phyloP scores from a whole-genome alignment of 2,797 vertebrate species.

The Lepidocolaptes lacrymiger region DNA sequence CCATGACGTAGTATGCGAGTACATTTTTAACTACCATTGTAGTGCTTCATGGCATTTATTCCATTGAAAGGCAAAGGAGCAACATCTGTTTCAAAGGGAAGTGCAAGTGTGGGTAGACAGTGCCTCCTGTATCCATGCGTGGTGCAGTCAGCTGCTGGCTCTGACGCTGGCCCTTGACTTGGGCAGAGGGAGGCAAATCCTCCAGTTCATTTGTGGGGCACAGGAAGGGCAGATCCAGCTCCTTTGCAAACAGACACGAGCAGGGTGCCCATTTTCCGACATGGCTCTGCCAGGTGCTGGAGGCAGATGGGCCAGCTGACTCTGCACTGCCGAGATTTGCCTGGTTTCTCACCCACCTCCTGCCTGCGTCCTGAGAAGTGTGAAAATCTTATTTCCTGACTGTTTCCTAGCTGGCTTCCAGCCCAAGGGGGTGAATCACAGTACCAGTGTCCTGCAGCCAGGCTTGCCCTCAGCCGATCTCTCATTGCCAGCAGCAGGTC shows the following conservation, averaged over 20 bases:
- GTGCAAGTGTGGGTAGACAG: neutral
- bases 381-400: slow-evolving; percentile 1
- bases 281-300: neutral
- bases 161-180: neutral
- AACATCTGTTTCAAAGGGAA: neutral
- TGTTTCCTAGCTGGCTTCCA: neutral
- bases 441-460: neutral
- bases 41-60: neutral
- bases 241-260: neutral
- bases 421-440: neutral
- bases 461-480: neutral
- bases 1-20: neutral
- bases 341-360: neutral
- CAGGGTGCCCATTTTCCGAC: neutral
- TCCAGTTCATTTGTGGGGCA: neutral
- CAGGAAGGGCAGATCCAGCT: neutral
- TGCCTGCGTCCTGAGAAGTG: slow-evolving; percentile 6
- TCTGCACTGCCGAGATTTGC: neutral
- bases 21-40: neutral
- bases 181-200: neutral
- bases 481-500: neutral
- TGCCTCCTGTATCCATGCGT: fast-evolving
- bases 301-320: neutral
- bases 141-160: neutral
- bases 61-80: neutral